Evolutionary conservation across 1,140 invertebrate genomes (phyloP).

Genomic region (Chlorops oryzae): DNA sequence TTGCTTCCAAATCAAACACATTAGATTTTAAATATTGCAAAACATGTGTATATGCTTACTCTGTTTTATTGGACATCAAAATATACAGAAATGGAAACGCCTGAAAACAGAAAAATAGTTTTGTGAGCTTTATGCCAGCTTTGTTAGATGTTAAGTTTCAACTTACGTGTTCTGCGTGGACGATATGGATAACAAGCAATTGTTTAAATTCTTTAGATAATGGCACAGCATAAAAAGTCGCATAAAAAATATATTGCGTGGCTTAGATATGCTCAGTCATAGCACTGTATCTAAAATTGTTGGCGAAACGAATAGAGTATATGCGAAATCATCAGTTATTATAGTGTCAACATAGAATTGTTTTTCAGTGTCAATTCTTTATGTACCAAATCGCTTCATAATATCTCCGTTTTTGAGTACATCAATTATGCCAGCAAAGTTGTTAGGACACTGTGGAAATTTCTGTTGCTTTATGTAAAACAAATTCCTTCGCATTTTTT

Average conservation of each 20-base stretch:
- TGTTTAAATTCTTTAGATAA: not conserved
- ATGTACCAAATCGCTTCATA: not conserved
- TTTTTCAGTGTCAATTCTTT: not conserved
- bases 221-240: not conserved
- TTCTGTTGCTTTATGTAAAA: not conserved
- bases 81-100: constrained; percentile 7
- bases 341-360: not conserved
- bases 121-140: not conserved
- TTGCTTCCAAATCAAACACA: not conserved
- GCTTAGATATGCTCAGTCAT: not conserved
- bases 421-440: not conserved
- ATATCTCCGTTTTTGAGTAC: not conserved
- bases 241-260: not conserved
- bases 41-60: not conserved
- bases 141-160: not conserved
- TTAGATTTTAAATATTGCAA: no score
- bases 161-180: not conserved
- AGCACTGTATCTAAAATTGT: not conserved
- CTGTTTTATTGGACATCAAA: constrained; percentile 3
- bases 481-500: not conserved
- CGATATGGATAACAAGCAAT: not conserved
- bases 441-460: not conserved
- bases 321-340: not conserved
- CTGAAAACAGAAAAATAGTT: constrained; percentile 4
- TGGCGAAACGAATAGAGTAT: not conserved